Percentiles rank a stretch among this genome's conserved stretches.
phyloP scores from a whole-genome alignment of 1,140 invertebrate species.

The Meloidogyne hapla region DNA sequence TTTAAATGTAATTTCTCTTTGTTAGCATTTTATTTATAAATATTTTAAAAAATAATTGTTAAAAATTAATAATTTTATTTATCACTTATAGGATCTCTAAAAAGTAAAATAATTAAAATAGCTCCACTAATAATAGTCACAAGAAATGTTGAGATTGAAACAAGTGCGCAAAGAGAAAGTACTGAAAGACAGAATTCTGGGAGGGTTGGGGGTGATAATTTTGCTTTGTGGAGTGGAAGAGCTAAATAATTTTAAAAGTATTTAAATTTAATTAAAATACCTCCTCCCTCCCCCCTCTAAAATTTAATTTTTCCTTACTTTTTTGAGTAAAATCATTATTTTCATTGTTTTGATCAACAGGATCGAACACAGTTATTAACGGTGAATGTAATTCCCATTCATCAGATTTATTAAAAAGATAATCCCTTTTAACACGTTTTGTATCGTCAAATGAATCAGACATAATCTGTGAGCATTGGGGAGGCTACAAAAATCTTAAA shows the following conservation, averaged over 20 bases:
- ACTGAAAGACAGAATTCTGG: conserved; percentile 5
- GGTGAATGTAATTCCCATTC: conserved; percentile 35
- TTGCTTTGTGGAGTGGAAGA: background rate
- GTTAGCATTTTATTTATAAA: conserved; percentile 19
- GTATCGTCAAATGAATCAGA: background rate
- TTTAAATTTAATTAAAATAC: background rate
- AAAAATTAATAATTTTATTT: background rate
- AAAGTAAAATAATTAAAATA: conserved; percentile 32
- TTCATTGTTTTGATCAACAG: conserved; percentile 21
- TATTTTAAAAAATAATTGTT: background rate
- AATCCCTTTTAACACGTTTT: conserved; percentile 16
- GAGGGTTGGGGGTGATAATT: background rate
- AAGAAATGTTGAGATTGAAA: conserved; percentile 41
- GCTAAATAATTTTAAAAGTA: background rate
- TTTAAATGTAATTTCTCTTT: conserved; percentile 70
- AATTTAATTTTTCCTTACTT: background rate
- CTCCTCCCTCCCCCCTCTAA: too few species aligned
- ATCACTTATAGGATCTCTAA: background rate
- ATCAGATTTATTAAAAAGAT: conserved; percentile 2
- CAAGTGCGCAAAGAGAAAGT: conserved; percentile 30
- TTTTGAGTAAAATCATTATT: conserved; percentile 15
- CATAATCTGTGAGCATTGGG: background rate
- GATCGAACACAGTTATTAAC: conserved; percentile 33
- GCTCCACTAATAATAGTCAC: conserved; percentile 38
- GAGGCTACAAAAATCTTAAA: conserved; percentile 21